A percentile compares a stretch with the other conserved stretches of the same genome.
These are phyloP conservation scores for Mastigias papua DNA, from an alignment of 30 jellyfish, hydroid and myxozoan species.

Conservation along the genomic window DNA sequence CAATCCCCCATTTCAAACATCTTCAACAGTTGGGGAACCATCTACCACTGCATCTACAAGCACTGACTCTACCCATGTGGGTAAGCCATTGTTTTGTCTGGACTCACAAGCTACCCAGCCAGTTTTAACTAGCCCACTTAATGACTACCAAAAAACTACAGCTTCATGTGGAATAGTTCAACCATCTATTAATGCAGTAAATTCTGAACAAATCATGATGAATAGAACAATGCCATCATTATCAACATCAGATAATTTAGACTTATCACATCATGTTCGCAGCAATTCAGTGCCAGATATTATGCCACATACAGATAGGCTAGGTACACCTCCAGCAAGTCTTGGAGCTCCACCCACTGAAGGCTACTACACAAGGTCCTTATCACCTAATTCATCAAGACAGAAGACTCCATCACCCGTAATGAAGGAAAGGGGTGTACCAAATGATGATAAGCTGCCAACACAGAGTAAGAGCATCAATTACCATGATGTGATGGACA, in stretches of 20 bases:
- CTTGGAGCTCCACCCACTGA: constrained; percentile 77
- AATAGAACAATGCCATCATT: constrained; percentile 38
- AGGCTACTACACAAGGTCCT: constrained; percentile 81
- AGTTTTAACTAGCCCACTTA: not conserved
- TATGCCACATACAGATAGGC: constrained; percentile 17
- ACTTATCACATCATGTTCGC: constrained; percentile 51
- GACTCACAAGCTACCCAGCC: constrained; percentile 6
- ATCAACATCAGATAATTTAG: constrained; percentile 24
- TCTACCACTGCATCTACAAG: constrained; percentile 10
- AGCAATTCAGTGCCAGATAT: constrained; percentile 76
- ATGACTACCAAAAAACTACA: not conserved
- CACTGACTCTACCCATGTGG: constrained; percentile 43
- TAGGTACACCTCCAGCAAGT: constrained; percentile 12
- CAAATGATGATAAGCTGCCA: not conserved
- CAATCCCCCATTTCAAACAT: constrained; percentile 2
- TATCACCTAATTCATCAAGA: constrained; percentile 70
- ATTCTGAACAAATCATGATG: constrained; percentile 15
- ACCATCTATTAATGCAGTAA: not conserved
- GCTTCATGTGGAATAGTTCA: not conserved
- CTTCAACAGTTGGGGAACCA: constrained; percentile 33
- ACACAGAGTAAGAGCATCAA: not conserved
- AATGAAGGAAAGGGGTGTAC: not conserved
- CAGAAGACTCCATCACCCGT: constrained; percentile 78
- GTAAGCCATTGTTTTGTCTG: constrained; percentile 46
- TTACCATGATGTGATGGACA: constrained; percentile 18